A percentile compares a stretch with the other conserved stretches of the same genome.
These are phyloP conservation scores for Caprella mutica DNA, from an alignment of 2,888 invertebrate genomes.

Conservation along the genomic window DNA sequence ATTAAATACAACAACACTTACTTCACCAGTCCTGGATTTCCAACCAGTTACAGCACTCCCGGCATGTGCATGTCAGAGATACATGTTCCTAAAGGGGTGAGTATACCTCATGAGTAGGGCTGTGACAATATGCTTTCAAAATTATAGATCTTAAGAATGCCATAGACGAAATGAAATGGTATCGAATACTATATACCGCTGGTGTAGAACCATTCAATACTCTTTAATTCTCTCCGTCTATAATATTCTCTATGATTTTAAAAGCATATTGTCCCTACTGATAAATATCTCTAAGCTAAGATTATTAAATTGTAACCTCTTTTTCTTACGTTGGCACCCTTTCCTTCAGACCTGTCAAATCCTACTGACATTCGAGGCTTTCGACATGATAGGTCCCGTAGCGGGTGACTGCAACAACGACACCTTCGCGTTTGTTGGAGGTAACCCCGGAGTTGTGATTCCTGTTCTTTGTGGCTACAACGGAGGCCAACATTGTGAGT, in stretches of 20 bases:
- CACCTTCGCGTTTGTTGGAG: conserved; percentile 20
- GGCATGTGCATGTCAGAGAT: conserved; percentile 47
- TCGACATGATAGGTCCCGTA: conserved; percentile 17
- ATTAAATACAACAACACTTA: conserved; percentile 70
- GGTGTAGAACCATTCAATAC: too few relatives aligned
- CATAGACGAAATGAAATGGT: too few relatives aligned
- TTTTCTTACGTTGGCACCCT: too few relatives aligned
- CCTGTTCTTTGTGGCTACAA: conserved; percentile 25
- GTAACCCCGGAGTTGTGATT: conserved; percentile 14
- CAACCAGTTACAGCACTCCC: conserved; percentile 7
- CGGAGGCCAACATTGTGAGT: conserved; percentile 28
- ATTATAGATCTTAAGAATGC: too few relatives aligned
- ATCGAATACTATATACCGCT: too few relatives aligned
- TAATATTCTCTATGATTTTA: too few relatives aligned
- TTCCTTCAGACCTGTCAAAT: conserved; percentile 32
- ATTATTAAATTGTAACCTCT: too few relatives aligned
- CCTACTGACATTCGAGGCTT: conserved; percentile 16
- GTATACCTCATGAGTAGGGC: too few relatives aligned
- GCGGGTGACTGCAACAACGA: conserved; percentile 26
- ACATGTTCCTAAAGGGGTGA: conserved; percentile 22
- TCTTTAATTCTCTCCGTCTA: too few relatives aligned
- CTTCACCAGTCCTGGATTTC: conserved; percentile 57
- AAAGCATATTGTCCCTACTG: too few relatives aligned
- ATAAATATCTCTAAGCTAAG: too few relatives aligned
- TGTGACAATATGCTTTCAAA: too few relatives aligned